These are phyloP conservation scores for Grammatotria lemairii DNA, from an alignment of 2,113 vertebrate species.

Conservation along the genomic window DNA sequence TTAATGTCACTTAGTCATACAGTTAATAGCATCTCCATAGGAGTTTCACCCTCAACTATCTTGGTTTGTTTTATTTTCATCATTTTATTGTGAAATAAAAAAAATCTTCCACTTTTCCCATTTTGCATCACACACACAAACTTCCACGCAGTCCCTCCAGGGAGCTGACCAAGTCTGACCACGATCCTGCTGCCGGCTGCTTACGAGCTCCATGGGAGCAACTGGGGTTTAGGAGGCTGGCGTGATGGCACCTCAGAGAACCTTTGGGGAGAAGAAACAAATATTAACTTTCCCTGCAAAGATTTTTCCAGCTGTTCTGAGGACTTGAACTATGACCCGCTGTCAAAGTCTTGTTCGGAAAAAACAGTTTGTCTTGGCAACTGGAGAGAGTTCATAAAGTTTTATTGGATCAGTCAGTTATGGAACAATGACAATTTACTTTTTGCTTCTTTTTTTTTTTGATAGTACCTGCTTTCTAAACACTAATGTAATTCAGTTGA, in stretches of 20 bases:
- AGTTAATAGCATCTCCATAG: background rate
- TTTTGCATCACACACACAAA: background rate
- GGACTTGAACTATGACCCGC: background rate
- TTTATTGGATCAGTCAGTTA: background rate
- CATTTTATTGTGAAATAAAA: background rate
- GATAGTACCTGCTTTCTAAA: background rate
- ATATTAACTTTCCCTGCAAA: constrained; percentile 4
- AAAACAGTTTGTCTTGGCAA: background rate
- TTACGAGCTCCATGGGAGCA: background rate
- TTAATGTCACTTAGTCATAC: constrained; percentile 9
- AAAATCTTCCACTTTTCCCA: background rate
- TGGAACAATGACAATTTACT: background rate
- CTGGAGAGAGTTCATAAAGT: background rate
- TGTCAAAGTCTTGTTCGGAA: background rate
- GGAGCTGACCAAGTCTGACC: background rate
- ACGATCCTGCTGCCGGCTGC: background rate
- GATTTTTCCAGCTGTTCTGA: constrained; percentile 9
- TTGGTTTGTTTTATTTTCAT: background rate
- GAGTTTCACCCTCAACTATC: background rate
- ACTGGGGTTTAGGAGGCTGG: background rate
- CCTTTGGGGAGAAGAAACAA: background rate
- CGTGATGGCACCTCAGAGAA: background rate
- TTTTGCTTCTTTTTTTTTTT: background rate
- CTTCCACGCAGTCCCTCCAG: background rate
- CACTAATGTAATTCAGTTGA: background rate